Base-by-base conservation (phyloP, 2,797 vertebrate species). In the Hippoglossus hippoglossus region DNA sequence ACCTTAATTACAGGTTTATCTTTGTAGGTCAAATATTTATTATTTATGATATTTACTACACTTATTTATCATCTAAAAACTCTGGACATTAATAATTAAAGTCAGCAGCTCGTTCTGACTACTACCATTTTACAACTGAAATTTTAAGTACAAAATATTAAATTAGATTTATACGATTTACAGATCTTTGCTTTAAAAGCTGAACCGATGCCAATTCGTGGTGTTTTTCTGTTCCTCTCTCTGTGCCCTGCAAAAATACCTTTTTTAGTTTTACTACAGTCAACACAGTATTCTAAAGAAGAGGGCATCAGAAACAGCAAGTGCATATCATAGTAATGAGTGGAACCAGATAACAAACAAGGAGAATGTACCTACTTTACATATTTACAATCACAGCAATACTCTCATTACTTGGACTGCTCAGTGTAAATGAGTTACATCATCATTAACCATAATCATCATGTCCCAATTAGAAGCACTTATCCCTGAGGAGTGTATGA, bases 191-290 rank as follows among this genome's bases (percentile, higher is more conserved):
- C n/a, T 11, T 22, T 19, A 18, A 47, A 47, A 47, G 46, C 18
- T 1, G 6, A n/a, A 62, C 24, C 9, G 5, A 26, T 50, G 50
- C 13, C 21, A 39, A 2, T 19, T 34, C 3, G 16, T 9, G 25
- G 0, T 7, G 5, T 19, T 55, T 34, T 46, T 46, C 54, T 46
- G 67, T 50, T 71, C 67, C 80, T 65, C 73, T 81, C 77, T 87
- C 75, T 80, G 81, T 65, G 4, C 63, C 54, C 3, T 7, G 8
- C 24, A 6, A 10, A 39, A 28, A 0, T 0, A 62, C 24, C 24
- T 1, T 5, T 41, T n/a, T 56, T 24, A 6, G 13, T 19, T n/a
- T 47, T 10, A 19, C 31, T 31, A 15, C 21, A 67, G 10, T 0
- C 6, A 26, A 46, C 13, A 44, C 6, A 25, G 44, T 4, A 52